These are phyloP conservation scores for Tupaia chinensis DNA, from an alignment of 2,113 vertebrate species.

Conservation along the genomic window DNA sequence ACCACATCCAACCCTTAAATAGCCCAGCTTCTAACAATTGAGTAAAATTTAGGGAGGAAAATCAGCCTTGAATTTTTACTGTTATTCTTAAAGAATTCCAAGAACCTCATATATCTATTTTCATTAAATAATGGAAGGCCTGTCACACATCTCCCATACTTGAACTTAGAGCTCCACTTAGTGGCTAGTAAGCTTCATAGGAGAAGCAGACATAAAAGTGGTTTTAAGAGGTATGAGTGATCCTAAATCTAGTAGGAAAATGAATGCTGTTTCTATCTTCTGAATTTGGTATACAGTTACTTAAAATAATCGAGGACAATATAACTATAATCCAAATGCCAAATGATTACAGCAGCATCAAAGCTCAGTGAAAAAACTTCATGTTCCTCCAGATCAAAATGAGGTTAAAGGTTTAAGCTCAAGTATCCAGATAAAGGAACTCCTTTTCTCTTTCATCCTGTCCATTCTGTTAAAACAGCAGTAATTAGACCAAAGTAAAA, in stretches of 20 bases:
- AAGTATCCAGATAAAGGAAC: not conserved
- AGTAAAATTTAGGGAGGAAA: not conserved
- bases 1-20: not conserved
- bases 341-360: not conserved
- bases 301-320: not conserved
- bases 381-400: not conserved
- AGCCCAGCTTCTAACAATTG: not conserved
- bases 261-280: not conserved
- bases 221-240: not conserved
- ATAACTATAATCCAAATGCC: slow-evolving; percentile 22
- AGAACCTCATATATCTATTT: not conserved
- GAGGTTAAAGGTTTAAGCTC: not conserved
- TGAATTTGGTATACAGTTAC: not conserved
- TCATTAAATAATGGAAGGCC: not conserved
- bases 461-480: not conserved
- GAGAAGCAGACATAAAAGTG: not conserved
- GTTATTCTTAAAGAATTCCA: not conserved
- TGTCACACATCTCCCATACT: slow-evolving; percentile 6
- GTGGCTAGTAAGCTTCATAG: slow-evolving; percentile 59
- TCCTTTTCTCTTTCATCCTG: not conserved
- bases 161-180: slow-evolving; percentile 68
- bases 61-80: not conserved
- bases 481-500: not conserved
- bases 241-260: not conserved
- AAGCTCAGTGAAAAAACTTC: not conserved